These are phyloP conservation scores for Branchinecta sandiegonensis DNA, from an alignment of 2,888 invertebrate genomes.

Conservation along the genomic window DNA sequence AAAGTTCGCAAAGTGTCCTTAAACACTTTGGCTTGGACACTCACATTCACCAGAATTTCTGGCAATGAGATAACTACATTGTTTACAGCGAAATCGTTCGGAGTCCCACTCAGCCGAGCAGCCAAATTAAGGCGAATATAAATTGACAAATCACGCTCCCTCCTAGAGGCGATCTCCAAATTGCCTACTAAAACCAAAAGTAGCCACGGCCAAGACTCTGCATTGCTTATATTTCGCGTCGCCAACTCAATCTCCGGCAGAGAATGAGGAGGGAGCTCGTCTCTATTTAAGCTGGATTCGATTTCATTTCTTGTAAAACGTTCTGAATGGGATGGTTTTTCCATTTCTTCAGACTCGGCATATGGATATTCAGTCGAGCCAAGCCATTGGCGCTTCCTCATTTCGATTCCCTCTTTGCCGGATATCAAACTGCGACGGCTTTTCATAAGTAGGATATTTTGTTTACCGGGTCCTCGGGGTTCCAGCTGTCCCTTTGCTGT, in stretches of 20 bases:
- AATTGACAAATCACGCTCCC: slow-evolving; percentile 20
- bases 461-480: no score
- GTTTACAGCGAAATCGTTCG: neutral
- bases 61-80: neutral
- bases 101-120: slow-evolving; percentile 21
- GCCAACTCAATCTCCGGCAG: neutral
- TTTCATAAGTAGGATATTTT: no score
- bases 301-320: no score
- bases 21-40: neutral
- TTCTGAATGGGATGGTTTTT: no score
- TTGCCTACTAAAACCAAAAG: slow-evolving; percentile 20
- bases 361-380: no score
- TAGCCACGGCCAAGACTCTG: slow-evolving; percentile 22
- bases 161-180: slow-evolving; percentile 11
- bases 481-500: no score
- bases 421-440: no score
- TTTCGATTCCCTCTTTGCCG: no score
- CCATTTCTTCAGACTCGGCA: no score
- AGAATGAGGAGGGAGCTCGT: no score
- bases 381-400: no score
- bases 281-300: no score
- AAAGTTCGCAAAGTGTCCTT: neutral
- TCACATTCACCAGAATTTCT: neutral
- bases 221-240: neutral
- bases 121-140: slow-evolving; percentile 22